phyloP scores from a whole-genome alignment of 2,113 vertebrate species.

The Crotalus tigris region DNA sequence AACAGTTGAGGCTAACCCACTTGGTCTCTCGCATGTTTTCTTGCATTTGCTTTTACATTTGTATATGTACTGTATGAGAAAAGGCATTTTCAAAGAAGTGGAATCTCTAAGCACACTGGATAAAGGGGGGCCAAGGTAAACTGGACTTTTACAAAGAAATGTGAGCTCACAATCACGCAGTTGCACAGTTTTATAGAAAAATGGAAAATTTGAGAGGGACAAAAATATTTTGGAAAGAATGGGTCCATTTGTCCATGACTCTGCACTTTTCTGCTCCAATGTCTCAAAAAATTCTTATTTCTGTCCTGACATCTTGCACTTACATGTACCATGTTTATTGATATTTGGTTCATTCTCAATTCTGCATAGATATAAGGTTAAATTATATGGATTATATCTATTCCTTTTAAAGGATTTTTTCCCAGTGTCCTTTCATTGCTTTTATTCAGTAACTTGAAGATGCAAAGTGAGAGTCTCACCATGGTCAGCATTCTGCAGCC shows the following conservation, averaged over 20 bases:
- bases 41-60: slow-evolving; percentile 44
- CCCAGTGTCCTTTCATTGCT: neutral
- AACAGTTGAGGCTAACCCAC: slow-evolving; percentile 29
- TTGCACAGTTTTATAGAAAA: neutral
- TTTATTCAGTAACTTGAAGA: neutral
- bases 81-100: slow-evolving; percentile 43
- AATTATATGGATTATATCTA: neutral
- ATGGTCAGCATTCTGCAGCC: neutral
- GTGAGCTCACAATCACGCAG: neutral
- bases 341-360: neutral
- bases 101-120: slow-evolving; percentile 20
- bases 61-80: neutral
- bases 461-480: neutral
- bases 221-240: too few relatives aligned
- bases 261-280: neutral
- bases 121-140: slow-evolving; percentile 5
- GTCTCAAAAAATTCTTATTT: neutral
- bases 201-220: neutral
- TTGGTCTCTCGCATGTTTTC: slow-evolving; percentile 16
- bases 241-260: neutral
- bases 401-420: neutral
- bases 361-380: neutral
- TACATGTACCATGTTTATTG: neutral
- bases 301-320: neutral
- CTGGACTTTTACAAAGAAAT: slow-evolving; percentile 40